Evolutionary conservation across 2,888 invertebrate species (phyloP).

Genomic region (Metellina segmentata): DNA sequence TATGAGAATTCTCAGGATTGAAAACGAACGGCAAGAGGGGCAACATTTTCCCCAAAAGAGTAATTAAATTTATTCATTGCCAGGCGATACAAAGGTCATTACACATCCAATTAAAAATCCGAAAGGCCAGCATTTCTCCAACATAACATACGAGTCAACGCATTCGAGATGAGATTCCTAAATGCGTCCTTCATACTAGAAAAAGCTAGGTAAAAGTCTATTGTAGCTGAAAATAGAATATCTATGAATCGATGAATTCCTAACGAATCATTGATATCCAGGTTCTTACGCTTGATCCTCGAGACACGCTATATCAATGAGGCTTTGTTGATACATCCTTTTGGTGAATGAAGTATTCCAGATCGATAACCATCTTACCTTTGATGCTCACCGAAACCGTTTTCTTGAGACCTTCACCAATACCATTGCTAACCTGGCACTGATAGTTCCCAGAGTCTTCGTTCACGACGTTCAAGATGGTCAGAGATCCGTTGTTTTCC

Average conservation of each 20-base stretch:
- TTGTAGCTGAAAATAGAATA: constrained; percentile 1
- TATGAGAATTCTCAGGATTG: too few relatives aligned
- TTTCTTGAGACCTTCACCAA: constrained; percentile 72
- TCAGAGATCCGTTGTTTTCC: constrained; percentile 74
- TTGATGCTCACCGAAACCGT: constrained; percentile 71
- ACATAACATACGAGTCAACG: too few relatives aligned
- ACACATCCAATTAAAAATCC: too few relatives aligned
- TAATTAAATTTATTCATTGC: too few relatives aligned
- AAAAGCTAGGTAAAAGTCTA: too few relatives aligned
- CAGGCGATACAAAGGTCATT: too few relatives aligned
- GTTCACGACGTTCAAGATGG: constrained; percentile 69
- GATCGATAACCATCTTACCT: constrained; percentile 41
- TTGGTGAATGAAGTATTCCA: not conserved
- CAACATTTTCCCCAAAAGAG: too few relatives aligned
- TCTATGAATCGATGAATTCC: constrained; percentile 1
- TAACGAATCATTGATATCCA: not conserved
- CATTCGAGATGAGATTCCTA: too few relatives aligned
- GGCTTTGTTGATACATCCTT: constrained; percentile 11
- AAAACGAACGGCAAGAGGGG: too few relatives aligned
- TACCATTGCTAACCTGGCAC: constrained; percentile 76
- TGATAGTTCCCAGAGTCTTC: constrained; percentile 74
- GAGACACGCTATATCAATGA: not conserved
- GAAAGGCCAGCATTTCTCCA: too few relatives aligned
- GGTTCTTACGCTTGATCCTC: not conserved
- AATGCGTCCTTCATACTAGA: too few relatives aligned